phyloP scores from a whole-genome alignment of 2,113 vertebrate genomes.

The Rhabdomys dilectus region DNA sequence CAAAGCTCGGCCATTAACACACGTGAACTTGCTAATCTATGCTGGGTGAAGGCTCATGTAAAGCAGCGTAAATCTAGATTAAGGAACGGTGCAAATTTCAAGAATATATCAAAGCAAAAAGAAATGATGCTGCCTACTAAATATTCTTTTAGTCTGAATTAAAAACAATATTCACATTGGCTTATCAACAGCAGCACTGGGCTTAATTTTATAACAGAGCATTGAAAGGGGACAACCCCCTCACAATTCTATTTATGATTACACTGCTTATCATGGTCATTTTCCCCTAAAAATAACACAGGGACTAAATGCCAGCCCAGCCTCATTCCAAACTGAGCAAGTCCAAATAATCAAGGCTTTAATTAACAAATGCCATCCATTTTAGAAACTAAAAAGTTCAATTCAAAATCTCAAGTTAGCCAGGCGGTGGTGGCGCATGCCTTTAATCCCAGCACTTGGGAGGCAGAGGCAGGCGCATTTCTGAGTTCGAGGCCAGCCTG shows the following conservation, averaged over 20 bases:
- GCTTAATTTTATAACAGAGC: conserved; percentile 39
- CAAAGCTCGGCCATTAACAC: conserved; percentile 37
- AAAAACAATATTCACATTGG: conserved; percentile 41
- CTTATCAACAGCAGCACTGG: not conserved
- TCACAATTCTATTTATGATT: conserved; percentile 73
- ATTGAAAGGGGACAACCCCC: conserved; percentile 59
- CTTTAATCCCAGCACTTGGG: no score
- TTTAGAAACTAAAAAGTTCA: conserved; percentile 64
- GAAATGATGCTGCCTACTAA: conserved; percentile 41
- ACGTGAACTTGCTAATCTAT: conserved; percentile 43
- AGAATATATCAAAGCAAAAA: conserved; percentile 43
- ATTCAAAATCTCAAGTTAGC: conserved; percentile 54
- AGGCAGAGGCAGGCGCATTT: no score
- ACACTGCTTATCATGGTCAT: conserved; percentile 64
- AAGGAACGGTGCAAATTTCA: conserved; percentile 37
- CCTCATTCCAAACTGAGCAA: conserved; percentile 73
- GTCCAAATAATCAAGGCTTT: conserved; percentile 70
- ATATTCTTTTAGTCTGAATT: conserved; percentile 15
- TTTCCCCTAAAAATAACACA: conserved; percentile 76
- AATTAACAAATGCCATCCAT: conserved; percentile 79
- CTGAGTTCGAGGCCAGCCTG: no score
- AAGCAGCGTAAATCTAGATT: conserved; percentile 36
- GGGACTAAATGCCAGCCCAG: conserved; percentile 76
- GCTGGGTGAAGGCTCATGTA: not conserved
- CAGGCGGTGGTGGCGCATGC: no score